Evolutionary conservation across 2,113 vertebrate species (phyloP).

Genomic region (Platanista minor): DNA sequence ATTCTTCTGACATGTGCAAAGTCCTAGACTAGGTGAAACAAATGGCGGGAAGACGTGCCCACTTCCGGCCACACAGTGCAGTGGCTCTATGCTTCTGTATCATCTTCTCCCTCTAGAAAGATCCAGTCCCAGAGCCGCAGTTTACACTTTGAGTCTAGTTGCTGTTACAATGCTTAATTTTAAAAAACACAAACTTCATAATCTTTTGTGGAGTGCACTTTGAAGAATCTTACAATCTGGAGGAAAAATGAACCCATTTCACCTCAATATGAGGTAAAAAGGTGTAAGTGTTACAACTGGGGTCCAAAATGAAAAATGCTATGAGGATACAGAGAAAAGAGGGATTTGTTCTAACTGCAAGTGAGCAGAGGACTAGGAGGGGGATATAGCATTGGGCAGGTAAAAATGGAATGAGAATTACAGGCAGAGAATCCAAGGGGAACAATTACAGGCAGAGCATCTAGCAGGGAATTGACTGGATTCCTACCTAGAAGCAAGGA

Average conservation of each 20-base stretch:
- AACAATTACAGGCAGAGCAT: background rate
- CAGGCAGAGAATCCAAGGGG: background rate
- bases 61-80: background rate
- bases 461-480: background rate
- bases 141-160: background rate
- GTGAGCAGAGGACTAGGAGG: background rate
- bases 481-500: background rate
- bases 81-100: background rate
- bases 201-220: background rate
- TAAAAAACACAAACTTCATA: background rate
- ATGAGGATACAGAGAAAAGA: background rate
- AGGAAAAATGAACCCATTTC: background rate
- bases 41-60: background rate
- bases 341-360: background rate
- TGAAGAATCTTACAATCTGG: background rate
- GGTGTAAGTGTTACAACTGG: background rate
- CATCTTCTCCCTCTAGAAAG: background rate
- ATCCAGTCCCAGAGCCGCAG: background rate
- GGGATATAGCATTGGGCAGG: background rate
- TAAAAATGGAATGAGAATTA: background rate
- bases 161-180: background rate
- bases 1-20: background rate
- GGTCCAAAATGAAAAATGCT: background rate
- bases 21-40: background rate
- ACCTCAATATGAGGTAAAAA: background rate